Base-by-base conservation (phyloP, 2,113 vertebrate genomes). In the Sylvicapra grimmia region DNA sequence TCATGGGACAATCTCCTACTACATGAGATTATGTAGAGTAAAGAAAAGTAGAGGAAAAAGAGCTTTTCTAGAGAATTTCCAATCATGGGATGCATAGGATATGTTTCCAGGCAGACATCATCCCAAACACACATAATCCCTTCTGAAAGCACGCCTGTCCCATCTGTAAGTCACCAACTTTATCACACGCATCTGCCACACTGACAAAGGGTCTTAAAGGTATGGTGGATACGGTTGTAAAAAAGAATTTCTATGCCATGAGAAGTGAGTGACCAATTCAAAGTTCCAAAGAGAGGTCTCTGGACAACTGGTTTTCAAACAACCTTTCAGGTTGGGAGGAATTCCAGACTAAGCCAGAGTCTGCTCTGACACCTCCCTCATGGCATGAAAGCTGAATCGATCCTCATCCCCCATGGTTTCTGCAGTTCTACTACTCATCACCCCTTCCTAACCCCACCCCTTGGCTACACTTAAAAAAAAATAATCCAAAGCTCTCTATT, bases 401-500 rank as follows among this genome's bases (percentile, higher is more conserved):
- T 40, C 85, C 61, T 65, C 18, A 21, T 36, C 11, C 8, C 58
- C 14, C 23, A 65, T 31, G 58, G 10, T 84, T 77, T 92, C 65
- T 90, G 75, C 65, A 94, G 0, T 79, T 63, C 61, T 84, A 19
- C 49, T 86, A 44, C 54, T 82, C 23, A 33, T 16, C 40, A 29
- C 3, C 51, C 58, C 10, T 77, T 59, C 23, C 14, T 4, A 40
- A 27, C 33, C 33, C 53, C n/a, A 80, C 12, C 16, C 31, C 8
- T 63, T 83, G 16, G 36, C 59, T 65, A 53, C 29, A n/a, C 77
- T 80, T 29, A 12, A 40, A 93, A 80, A 95, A 92, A 97, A 86
- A 93, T 97, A 88, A 95, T 68, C 91, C 97, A 93, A 97, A 97
- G 94, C 94, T 53, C 53, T 98, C 95, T 96, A 92, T 98, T 98